Percentiles rank a stretch among this genome's conserved stretches.
Evolutionary conservation across 2,113 vertebrate species (phyloP).

Genomic region (Halichoeres trimaculatus): DNA sequence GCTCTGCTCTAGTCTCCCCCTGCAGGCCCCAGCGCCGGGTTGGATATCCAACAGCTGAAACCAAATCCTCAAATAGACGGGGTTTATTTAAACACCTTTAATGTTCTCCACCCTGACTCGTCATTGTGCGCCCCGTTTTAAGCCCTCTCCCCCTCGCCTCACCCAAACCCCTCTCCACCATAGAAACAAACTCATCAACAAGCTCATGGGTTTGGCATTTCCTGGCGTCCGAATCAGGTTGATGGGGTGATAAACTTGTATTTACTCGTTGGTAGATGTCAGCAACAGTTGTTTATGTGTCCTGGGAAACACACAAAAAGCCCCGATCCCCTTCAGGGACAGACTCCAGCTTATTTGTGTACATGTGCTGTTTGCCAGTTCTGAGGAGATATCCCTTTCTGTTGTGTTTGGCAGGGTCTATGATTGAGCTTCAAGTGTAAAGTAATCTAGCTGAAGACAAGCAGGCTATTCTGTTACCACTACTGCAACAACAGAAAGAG

Average conservation of each 20-base stretch:
- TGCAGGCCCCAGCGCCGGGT: slow-evolving; percentile 56
- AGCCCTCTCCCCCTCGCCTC: not conserved
- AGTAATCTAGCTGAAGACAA: not conserved
- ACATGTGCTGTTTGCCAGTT: not conserved
- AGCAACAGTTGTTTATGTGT: slow-evolving; percentile 8
- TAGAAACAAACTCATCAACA: slow-evolving; percentile 36
- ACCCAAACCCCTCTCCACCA: not conserved
- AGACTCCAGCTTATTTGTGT: slow-evolving; percentile 7
- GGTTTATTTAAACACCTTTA: slow-evolving; percentile 73
- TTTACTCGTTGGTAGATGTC: slow-evolving; percentile 37
- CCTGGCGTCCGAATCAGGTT: slow-evolving; percentile 33
- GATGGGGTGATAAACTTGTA: slow-evolving; percentile 28
- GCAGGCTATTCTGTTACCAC: not conserved
- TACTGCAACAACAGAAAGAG: not conserved
- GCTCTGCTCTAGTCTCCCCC: slow-evolving; percentile 70
- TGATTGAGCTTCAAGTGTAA: not conserved
- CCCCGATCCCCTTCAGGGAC: not conserved
- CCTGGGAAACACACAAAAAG: slow-evolving; percentile 20
- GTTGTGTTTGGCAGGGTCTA: not conserved
- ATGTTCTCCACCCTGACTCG: slow-evolving; percentile 39
- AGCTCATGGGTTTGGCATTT: slow-evolving; percentile 40
- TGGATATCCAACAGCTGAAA: slow-evolving; percentile 77
- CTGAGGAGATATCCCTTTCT: slow-evolving; percentile 8
- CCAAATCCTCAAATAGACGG: slow-evolving; percentile 71
- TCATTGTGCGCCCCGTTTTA: slow-evolving; percentile 61